A percentile compares a stretch with the other conserved stretches of the same genome.
Conservation (phyloP, 2,113 vertebrate genomes). For the Castor canadensis region DNA sequence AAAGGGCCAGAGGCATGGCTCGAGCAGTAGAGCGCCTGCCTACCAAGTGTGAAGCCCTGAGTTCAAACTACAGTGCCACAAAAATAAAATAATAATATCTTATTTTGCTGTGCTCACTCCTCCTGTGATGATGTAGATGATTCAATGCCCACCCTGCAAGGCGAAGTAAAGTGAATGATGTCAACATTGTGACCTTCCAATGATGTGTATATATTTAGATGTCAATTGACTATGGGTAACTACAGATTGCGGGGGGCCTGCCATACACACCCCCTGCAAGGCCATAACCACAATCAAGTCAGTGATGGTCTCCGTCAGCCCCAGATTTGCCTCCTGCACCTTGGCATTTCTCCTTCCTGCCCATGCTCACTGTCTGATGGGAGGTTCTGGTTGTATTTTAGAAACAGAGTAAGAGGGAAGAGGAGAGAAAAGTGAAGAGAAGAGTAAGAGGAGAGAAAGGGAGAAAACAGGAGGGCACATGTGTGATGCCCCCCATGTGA, state of each 20-base stretch:
- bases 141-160: too few species aligned
- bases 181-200: not conserved
- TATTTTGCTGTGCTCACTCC: too few species aligned
- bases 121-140: too few species aligned
- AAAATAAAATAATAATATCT: too few species aligned
- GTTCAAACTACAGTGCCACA: too few species aligned
- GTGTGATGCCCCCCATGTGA: rapidly evolving
- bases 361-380: not conserved
- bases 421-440: too few species aligned
- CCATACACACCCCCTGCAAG: not conserved
- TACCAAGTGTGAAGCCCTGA: too few species aligned
- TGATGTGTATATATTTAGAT: not conserved
- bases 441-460: too few species aligned
- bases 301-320: rapidly evolving
- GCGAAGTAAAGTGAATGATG: not conserved
- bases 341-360: not conserved
- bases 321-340: not conserved
- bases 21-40: too few species aligned
- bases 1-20: too few species aligned
- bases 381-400: not conserved
- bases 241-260: not conserved
- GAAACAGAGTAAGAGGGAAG: not conserved
- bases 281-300: not conserved
- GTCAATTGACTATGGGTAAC: not conserved
- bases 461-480: not conserved